Evolutionary conservation across 2,888 invertebrate species (phyloP).

Genomic region (Papilio demoleus): DNA sequence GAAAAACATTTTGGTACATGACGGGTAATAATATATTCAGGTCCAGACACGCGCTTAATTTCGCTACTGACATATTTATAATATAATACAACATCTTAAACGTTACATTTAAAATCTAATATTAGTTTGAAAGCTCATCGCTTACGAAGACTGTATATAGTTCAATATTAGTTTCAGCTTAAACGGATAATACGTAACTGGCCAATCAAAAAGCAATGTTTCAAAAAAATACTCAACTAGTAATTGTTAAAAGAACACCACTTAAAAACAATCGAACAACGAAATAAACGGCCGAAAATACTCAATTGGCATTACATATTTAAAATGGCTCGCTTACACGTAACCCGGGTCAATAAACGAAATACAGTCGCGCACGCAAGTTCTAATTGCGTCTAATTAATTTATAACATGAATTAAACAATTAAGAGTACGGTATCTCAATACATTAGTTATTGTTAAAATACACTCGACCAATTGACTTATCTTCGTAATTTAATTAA

Average conservation of each 20-base stretch:
- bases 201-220: neutral
- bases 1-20: too few relatives aligned
- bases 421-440: constrained; percentile 77
- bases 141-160: too few relatives aligned
- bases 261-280: constrained; percentile 43
- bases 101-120: too few relatives aligned
- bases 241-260: constrained; percentile 20
- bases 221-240: neutral
- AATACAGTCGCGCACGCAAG: constrained; percentile 68
- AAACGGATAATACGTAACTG: neutral
- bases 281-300: constrained; percentile 53
- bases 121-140: too few relatives aligned
- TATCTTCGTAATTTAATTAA: constrained; percentile 79
- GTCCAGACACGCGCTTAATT: too few relatives aligned
- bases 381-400: constrained; percentile 80
- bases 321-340: constrained; percentile 57
- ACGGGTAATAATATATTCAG: too few relatives aligned
- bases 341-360: constrained; percentile 64
- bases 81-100: too few relatives aligned
- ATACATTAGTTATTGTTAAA: constrained; percentile 73
- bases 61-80: too few relatives aligned
- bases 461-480: constrained; percentile 75
- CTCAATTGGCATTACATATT: constrained; percentile 67
- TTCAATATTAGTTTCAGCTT: too few relatives aligned
- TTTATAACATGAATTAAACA: constrained; percentile 83